Evolutionary conservation across 2,797 vertebrate species (phyloP).

Genomic region (Fratercula arctica): DNA sequence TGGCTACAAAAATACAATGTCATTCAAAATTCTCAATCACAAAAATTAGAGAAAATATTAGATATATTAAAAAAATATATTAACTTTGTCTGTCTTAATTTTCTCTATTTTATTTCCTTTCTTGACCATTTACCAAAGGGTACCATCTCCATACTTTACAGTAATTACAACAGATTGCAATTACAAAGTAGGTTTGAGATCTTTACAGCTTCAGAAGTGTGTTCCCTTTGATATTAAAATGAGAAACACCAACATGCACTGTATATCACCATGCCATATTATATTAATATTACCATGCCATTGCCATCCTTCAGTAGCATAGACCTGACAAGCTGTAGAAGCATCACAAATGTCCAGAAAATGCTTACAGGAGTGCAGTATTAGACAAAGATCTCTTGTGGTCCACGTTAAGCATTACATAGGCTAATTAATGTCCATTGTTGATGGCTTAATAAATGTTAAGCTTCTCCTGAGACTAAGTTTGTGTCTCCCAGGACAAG

Average conservation of each 20-base stretch:
- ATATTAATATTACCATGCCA: background rate
- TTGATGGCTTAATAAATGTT: constrained; percentile 19
- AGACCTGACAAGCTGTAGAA: background rate
- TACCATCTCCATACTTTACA: background rate
- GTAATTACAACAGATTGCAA: background rate
- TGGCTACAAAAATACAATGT: background rate
- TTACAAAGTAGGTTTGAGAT: background rate
- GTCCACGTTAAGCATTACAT: background rate
- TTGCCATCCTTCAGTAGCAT: background rate
- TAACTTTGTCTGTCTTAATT: background rate
- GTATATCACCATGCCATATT: background rate
- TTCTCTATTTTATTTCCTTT: background rate
- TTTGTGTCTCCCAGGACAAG: background rate
- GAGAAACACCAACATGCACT: background rate
- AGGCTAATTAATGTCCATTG: constrained; percentile 25
- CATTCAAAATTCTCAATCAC: background rate
- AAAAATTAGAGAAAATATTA: background rate
- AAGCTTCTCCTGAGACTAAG: constrained; percentile 11
- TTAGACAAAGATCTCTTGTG: background rate
- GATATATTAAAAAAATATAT: background rate
- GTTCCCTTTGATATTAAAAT: background rate
- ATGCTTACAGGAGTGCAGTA: background rate
- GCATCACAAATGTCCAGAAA: background rate
- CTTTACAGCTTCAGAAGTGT: background rate
- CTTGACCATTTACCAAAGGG: background rate